Evolutionary conservation across 2,113 vertebrate genomes (phyloP).

Genomic region (Mus spicilegus): DNA sequence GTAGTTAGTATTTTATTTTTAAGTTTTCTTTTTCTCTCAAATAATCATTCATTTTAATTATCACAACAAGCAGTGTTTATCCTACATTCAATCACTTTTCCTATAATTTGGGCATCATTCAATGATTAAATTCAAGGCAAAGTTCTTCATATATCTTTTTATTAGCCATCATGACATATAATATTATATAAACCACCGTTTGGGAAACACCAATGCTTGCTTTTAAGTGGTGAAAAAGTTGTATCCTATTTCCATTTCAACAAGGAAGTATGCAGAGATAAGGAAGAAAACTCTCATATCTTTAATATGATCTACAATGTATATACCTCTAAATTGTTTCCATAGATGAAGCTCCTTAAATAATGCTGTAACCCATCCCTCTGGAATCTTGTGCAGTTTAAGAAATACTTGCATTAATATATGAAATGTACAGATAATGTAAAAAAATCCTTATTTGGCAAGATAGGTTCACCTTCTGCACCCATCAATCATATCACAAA

Average conservation of each 20-base stretch:
- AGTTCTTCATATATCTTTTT: background rate
- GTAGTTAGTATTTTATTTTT: background rate
- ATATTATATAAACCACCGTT: background rate
- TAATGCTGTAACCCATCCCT: constrained; percentile 57
- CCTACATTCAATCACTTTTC: constrained; percentile 30
- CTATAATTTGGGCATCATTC: background rate
- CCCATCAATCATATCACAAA: constrained; percentile 78
- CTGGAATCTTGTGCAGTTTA: constrained; percentile 68
- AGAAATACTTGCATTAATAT: constrained; percentile 76
- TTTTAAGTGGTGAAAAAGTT: background rate
- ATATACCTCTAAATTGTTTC: background rate
- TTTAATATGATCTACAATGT: background rate
- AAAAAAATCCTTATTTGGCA: constrained; percentile 76
- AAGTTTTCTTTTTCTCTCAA: constrained; percentile 17
- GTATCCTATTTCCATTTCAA: background rate
- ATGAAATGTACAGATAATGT: constrained; percentile 78
- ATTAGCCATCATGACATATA: background rate
- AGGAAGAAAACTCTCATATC: background rate
- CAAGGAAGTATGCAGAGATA: background rate
- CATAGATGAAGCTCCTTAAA: constrained; percentile 44
- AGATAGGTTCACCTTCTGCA: constrained; percentile 71
- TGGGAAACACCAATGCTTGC: background rate
- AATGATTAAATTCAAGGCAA: constrained; percentile 39
- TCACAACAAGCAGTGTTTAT: background rate
- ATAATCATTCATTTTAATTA: background rate